These are phyloP conservation scores for Mesaphorura yosii DNA, from an alignment of 1,140 invertebrate genomes.

Conservation along the genomic window DNA sequence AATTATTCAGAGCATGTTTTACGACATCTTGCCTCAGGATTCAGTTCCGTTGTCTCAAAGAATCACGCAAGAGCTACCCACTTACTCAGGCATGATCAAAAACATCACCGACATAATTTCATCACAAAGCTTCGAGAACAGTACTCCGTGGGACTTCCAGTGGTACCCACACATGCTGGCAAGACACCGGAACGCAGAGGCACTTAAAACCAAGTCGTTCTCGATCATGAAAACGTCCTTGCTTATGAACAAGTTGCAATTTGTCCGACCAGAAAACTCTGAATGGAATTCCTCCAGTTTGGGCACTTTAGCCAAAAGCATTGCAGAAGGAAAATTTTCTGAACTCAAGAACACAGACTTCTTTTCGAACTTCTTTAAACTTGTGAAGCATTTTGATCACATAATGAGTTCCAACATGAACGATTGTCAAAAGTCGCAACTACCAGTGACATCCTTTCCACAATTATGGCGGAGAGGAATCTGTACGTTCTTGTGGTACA, in stretches of 20 bases:
- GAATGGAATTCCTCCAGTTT: background rate
- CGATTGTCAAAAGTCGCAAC: background rate
- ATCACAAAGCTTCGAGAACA: slow-evolving; percentile 4
- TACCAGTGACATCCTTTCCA: background rate
- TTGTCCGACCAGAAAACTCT: background rate
- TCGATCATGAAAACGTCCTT: background rate
- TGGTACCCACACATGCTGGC: slow-evolving; percentile 11
- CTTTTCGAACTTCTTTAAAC: background rate
- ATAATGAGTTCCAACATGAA: background rate
- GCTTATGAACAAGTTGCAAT: background rate
- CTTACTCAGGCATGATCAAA: too few relatives aligned
- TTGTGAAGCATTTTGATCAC: background rate
- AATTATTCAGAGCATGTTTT: slow-evolving; percentile 1
- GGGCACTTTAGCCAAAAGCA: slow-evolving; percentile 12
- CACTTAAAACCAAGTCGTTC: background rate
- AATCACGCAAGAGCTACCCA: background rate
- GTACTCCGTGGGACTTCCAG: slow-evolving; percentile 13
- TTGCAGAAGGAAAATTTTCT: background rate
- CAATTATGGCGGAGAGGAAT: slow-evolving; percentile 18
- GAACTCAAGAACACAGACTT: background rate
- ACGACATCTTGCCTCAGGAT: background rate
- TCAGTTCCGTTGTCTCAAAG: background rate
- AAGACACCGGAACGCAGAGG: background rate
- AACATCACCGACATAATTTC: too few relatives aligned
- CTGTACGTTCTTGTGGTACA: slow-evolving; percentile 13